phyloP scores from a whole-genome alignment of 2,113 vertebrate genomes.

The Oreochromis tanganicae region DNA sequence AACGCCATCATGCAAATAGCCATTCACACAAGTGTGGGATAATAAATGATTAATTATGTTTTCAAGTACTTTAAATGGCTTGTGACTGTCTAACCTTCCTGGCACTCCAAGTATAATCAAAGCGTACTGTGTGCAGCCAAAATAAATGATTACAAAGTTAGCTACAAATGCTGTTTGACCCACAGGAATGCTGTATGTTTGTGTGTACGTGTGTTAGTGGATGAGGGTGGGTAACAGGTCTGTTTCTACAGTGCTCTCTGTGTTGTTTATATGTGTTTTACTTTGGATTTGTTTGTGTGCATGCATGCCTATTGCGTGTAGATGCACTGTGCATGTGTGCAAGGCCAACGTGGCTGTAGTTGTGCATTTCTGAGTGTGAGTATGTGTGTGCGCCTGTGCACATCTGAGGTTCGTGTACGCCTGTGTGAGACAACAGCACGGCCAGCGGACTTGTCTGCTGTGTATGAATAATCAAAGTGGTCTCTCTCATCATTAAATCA shows the following conservation, averaged over 20 bases:
- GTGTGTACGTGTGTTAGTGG: neutral
- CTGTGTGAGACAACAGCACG: slow-evolving; percentile 42
- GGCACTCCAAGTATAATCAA: neutral
- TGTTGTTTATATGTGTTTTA: neutral
- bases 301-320: neutral
- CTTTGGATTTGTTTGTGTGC: neutral
- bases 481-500: slow-evolving; percentile 75
- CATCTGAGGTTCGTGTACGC: slow-evolving; percentile 1
- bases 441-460: slow-evolving; percentile 66
- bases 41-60: slow-evolving; percentile 21
- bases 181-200: neutral
- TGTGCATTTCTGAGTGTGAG: slow-evolving; percentile 6
- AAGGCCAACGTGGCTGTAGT: neutral
- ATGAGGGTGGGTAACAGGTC: neutral
- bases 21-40: slow-evolving; percentile 2
- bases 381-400: neutral
- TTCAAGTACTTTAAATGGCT: slow-evolving; percentile 21
- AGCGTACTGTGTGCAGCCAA: neutral
- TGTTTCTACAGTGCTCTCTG: neutral
- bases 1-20: neutral
- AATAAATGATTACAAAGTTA: slow-evolving; percentile 18
- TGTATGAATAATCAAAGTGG: slow-evolving; percentile 78
- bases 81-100: slow-evolving; percentile 10
- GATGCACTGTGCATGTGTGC: neutral
- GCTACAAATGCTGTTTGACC: neutral